phyloP scores from a whole-genome alignment of 2,797 vertebrate genomes.

The Eidolon dupreanum region DNA sequence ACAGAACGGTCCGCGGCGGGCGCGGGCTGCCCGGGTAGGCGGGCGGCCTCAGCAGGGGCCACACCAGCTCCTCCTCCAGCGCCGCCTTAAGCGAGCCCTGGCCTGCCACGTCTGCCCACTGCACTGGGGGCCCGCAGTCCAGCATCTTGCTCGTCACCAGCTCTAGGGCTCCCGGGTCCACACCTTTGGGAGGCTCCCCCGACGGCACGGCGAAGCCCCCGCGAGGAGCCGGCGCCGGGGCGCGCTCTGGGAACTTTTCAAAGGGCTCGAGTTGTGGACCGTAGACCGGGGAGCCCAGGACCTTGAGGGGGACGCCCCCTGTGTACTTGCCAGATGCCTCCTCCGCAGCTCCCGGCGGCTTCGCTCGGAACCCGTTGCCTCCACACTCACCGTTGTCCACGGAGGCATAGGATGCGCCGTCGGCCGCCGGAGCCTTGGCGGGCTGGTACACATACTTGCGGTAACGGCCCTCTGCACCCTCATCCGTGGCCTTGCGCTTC shows the following conservation, averaged over 20 bases:
- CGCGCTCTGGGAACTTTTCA: constrained; percentile 87
- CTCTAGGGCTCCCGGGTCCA: constrained; percentile 91
- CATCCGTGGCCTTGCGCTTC: constrained; percentile 96
- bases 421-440: constrained; percentile 87
- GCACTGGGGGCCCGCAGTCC: constrained; percentile 92
- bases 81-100: constrained; percentile 92
- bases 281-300: constrained; percentile 90
- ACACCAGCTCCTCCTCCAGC: constrained; percentile 95
- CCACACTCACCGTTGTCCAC: constrained; percentile 91
- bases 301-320: constrained; percentile 85
- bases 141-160: constrained; percentile 92
- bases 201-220: constrained; percentile 78
- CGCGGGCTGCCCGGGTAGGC: constrained; percentile 79
- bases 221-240: constrained; percentile 67
- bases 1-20: constrained; percentile 91
- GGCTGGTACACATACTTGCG: constrained; percentile 94
- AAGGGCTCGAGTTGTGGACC: constrained; percentile 81
- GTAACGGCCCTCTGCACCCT: constrained; percentile 90
- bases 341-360: constrained; percentile 66
- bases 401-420: constrained; percentile 86
- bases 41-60: constrained; percentile 93
- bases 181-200: constrained; percentile 89
- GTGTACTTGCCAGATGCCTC: constrained; percentile 82
- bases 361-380: constrained; percentile 90
- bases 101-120: constrained; percentile 94